Conservation (phyloP, 1,140 invertebrate species). For the Orchestia grillus region DNA sequence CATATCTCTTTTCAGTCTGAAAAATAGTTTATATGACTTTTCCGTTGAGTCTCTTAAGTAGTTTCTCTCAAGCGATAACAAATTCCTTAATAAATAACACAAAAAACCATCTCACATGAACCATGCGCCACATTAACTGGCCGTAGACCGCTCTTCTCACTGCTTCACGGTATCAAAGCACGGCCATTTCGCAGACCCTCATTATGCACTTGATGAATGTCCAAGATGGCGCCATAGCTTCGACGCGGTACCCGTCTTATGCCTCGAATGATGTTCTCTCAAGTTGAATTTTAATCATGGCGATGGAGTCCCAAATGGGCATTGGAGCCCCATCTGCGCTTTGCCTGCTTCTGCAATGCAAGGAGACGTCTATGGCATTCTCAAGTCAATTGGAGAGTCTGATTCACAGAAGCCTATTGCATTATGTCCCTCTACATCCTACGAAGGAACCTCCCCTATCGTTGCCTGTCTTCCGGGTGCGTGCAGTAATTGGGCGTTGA, state of each 20-base stretch:
- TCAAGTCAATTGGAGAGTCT: slow-evolving; percentile 39
- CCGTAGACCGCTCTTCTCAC: background rate
- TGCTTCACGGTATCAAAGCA: background rate
- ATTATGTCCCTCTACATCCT: background rate
- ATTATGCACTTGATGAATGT: background rate
- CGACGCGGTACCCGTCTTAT: background rate
- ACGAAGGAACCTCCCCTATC: background rate
- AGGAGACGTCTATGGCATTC: slow-evolving; percentile 48
- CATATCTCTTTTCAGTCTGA: background rate
- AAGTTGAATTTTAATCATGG: slow-evolving; percentile 46
- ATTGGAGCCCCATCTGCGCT: slow-evolving; percentile 35
- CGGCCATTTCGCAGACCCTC: background rate
- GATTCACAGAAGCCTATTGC: slow-evolving; percentile 39
- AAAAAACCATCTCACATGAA: background rate
- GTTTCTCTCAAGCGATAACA: too few species aligned
- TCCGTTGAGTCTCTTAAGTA: background rate
- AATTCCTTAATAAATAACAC: too few species aligned
- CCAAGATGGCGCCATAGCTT: slow-evolving; percentile 19
- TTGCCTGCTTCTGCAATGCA: background rate
- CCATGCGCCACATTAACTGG: background rate
- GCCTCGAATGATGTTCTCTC: slow-evolving; percentile 34
- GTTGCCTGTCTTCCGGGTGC: background rate
- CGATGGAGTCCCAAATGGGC: slow-evolving; percentile 46
- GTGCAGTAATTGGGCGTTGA: background rate
- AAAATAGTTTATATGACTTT: background rate